Percentiles rank a stretch among this genome's conserved stretches.
Conservation (phyloP, 2,888 invertebrate genomes). For the Drosophila fungiperda region DNA sequence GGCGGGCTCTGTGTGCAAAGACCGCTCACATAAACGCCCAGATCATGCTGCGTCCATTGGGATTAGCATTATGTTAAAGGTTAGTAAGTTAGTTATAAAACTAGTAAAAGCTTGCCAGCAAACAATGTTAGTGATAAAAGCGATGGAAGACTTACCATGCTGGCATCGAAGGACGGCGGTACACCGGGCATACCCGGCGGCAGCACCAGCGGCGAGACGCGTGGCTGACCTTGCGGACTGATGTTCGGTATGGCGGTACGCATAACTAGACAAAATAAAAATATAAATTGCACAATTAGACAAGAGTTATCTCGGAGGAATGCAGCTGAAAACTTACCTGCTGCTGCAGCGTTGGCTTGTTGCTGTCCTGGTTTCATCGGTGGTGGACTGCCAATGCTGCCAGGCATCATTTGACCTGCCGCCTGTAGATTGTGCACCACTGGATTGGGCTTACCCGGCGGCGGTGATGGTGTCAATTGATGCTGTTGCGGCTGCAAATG, state of each 20-base stretch:
- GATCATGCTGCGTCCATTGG: constrained; percentile 87
- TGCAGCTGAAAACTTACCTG: constrained; percentile 77
- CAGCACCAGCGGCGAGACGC: constrained; percentile 86
- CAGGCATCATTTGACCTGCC: constrained; percentile 84
- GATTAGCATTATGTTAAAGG: constrained; percentile 13
- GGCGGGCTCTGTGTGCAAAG: constrained; percentile 89
- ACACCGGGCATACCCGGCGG: constrained; percentile 87
- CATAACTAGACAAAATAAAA: constrained; percentile 48
- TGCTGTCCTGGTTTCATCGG: constrained; percentile 80
- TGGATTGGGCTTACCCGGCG: constrained; percentile 82
- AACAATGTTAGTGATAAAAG: not conserved
- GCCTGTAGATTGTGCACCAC: constrained; percentile 78
- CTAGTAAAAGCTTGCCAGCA: not conserved
- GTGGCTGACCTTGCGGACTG: constrained; percentile 87
- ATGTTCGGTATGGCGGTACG: constrained; percentile 87
- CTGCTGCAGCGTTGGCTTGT: constrained; percentile 82
- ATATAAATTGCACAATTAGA: not conserved
- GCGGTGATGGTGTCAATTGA: constrained; percentile 80
- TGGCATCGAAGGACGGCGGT: constrained; percentile 88
- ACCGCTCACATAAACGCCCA: constrained; percentile 85
- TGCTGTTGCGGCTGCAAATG: constrained; percentile 82
- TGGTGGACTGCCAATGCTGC: constrained; percentile 87
- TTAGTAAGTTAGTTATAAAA: constrained; percentile 9
- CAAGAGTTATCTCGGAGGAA: not conserved
- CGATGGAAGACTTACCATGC: constrained; percentile 88